Conservation (phyloP, 1,140 invertebrate genomes). For the Rhagoletis pomonella region DNA sequence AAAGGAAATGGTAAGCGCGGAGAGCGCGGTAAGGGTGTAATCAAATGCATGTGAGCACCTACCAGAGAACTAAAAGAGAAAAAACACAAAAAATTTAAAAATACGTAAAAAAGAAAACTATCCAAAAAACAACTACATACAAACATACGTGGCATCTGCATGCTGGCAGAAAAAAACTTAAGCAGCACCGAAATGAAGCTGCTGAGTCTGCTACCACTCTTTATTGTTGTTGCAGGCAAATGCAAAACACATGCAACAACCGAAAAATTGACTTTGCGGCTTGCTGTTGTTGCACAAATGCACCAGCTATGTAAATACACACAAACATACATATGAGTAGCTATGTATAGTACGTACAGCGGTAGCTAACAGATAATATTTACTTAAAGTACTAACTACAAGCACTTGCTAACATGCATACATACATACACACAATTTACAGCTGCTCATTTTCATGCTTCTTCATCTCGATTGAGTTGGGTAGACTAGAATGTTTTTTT, state of each 20-base stretch:
- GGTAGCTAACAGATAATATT: constrained; percentile 24
- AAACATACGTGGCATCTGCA: not conserved
- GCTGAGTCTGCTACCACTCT: not conserved
- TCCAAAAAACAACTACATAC: not conserved
- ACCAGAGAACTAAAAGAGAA: not conserved
- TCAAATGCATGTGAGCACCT: not conserved
- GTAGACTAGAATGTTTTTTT: not conserved
- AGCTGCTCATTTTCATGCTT: constrained; percentile 9
- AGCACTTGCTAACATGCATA: not conserved
- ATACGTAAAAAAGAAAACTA: not conserved
- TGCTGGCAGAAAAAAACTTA: not conserved
- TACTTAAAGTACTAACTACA: not conserved
- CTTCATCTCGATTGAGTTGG: not conserved
- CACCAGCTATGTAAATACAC: not conserved
- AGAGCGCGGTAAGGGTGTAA: not conserved
- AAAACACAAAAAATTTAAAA: not conserved
- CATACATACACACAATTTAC: not conserved
- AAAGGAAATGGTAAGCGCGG: not conserved
- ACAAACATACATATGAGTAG: not conserved
- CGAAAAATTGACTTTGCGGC: not conserved
- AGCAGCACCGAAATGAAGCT: not conserved
- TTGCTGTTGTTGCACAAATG: not conserved
- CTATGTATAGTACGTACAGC: not conserved
- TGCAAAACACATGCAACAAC: constrained; percentile 13
- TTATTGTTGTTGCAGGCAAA: not conserved